A percentile compares a stretch with the other conserved stretches of the same genome.
phyloP scores from a whole-genome alignment of 2,113 vertebrate species.

The Anser cygnoides region DNA sequence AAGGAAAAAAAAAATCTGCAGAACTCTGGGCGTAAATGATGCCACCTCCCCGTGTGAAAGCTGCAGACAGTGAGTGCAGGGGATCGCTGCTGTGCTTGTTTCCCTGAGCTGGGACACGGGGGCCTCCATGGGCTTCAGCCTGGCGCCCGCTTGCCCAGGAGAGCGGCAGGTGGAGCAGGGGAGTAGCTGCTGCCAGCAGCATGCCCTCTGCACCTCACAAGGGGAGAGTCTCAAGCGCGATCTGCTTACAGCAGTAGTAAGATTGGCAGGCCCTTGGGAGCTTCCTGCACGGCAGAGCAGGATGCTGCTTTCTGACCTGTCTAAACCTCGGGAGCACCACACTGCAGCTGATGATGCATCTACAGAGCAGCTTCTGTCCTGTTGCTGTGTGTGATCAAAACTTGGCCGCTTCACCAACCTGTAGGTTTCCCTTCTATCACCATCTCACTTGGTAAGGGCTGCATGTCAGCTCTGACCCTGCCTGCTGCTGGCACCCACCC shows the following conservation, averaged over 20 bases:
- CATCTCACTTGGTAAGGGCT: background rate
- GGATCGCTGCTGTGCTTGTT: background rate
- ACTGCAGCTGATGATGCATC: background rate
- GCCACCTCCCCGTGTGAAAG: background rate
- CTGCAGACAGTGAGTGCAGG: background rate
- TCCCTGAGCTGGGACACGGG: background rate
- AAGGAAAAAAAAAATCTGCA: background rate
- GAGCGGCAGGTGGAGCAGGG: constrained; percentile 28
- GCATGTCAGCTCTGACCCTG: background rate
- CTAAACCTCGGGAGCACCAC: background rate
- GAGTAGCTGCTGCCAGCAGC: background rate
- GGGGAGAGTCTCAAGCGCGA: background rate
- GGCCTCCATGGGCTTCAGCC: background rate
- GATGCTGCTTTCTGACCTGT: background rate
- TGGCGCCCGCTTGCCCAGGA: background rate
- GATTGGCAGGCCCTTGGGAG: background rate
- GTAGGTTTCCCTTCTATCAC: background rate
- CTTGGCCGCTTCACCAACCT: fast-evolving
- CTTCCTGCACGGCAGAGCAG: fast-evolving
- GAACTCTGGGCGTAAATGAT: background rate
- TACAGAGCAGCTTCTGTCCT: background rate
- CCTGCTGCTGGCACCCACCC: background rate
- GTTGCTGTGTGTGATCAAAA: fast-evolving
- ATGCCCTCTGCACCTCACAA: background rate
- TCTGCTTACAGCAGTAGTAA: background rate